Conservation (phyloP, 1,140 invertebrate species). For the Scylla paramamosain region DNA sequence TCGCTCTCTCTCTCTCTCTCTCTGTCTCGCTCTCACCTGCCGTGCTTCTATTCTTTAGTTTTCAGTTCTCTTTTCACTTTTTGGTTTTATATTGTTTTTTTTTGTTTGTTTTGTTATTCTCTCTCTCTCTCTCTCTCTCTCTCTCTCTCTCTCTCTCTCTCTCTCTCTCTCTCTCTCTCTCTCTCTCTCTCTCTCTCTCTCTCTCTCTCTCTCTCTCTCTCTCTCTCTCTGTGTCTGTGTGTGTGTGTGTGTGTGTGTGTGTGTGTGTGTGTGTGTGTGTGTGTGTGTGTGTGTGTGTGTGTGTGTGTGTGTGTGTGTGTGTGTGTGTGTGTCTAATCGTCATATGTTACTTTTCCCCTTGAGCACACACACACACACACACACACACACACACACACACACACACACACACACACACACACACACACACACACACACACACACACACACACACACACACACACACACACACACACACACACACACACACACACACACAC, state of each 20-base stretch:
- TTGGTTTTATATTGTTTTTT: not conserved
- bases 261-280: no score
- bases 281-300: no score
- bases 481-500: no score
- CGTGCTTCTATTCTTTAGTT: not conserved
- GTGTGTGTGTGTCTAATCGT: not conserved
- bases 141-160: not conserved
- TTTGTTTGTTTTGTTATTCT: not conserved
- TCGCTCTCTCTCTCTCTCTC: not conserved
- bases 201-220: slow-evolving; percentile 18
- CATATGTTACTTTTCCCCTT: not conserved
- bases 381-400: no score
- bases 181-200: not conserved
- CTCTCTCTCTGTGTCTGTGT: no score
- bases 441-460: no score
- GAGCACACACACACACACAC: not conserved
- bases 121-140: not conserved
- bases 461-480: no score
- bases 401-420: no score
- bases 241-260: no score
- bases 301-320: no score
- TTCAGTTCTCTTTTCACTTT: not conserved
- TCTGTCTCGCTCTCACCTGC: not conserved
- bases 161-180: slow-evolving; percentile 24
- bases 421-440: no score